Evolutionary conservation across 1,140 invertebrate species (phyloP), one percentile per base, ranked within the genome.

Genomic region (Dreissena polymorpha): DNA sequence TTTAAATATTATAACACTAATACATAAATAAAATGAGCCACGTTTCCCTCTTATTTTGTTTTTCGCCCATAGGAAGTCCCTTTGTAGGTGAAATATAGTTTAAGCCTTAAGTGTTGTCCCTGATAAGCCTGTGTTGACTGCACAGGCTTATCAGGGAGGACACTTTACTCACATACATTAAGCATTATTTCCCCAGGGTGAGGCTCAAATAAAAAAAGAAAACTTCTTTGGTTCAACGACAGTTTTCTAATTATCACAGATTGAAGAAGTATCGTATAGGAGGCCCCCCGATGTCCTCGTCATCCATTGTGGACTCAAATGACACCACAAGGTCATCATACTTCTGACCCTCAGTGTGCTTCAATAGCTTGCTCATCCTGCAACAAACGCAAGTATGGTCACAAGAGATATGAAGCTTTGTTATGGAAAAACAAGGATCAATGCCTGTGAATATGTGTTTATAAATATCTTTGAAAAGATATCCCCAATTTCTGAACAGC

Each of bases 321-420:
- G 88, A 88, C 12, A 92, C 88, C 23, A 92, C 88, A 0, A 93
- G 86, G 78, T 93, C 92, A n/a, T 89, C 88, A 83, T 92, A 92
- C 64, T 85, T 79, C 60, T 87, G 85, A 57, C 78, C 83, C 25
- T 84, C 23, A 0, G 69, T 69, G 49, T 88, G 86, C 74, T 92
- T 92, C 53, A 93, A 29, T 76, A 93, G 81, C 72, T 90, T 91
- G 23, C 86, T 63, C 91, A 93, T 90, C 51, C 92, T 93, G 83
- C 18, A n/a, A n/a, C n/a, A n/a, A n/a, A n/a, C 83, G 86, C n/a
- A 51, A 21, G 23, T 0, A 57, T 13, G 16, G 5, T 21, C 57
- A 65, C 13, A 39, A 27, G n/a, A 21, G 50, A 13, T 18, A 14
- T 65, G 16, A 27, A 10, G 50, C 10, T 16, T 18, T 21, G 13